phyloP scores from a whole-genome alignment of 2,888 invertebrate genomes.

The Cylloceria caligata region DNA sequence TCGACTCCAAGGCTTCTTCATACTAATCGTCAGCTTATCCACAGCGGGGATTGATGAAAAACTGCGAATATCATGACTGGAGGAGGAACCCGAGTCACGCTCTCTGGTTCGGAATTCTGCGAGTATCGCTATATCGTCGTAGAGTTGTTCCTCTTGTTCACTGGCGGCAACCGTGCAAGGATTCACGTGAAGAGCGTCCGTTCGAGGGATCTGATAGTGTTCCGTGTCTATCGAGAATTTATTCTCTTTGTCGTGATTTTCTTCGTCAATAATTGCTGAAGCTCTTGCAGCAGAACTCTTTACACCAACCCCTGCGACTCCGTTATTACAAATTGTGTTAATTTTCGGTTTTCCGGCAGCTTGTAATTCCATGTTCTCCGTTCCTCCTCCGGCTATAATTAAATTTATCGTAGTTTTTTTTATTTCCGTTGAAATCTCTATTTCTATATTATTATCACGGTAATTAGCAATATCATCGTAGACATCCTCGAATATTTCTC shows the following conservation, averaged over 20 bases:
- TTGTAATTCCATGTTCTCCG: neutral
- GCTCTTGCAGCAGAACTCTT: neutral
- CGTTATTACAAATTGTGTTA: neutral
- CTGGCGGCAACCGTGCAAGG: constrained; percentile 31
- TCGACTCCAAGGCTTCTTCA: constrained; percentile 77
- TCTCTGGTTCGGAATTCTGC: constrained; percentile 76
- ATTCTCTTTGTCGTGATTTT: neutral
- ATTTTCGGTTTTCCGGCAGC: neutral
- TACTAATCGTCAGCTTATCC: constrained; percentile 44
- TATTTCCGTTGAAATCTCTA: constrained; percentile 35
- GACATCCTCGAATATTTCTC: constrained; percentile 70
- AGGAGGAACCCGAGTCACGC: constrained; percentile 65
- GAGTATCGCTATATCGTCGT: constrained; percentile 80
- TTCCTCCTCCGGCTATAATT: neutral
- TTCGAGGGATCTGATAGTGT: constrained; percentile 79
- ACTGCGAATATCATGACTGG: constrained; percentile 18
- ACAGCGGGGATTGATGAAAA: neutral
- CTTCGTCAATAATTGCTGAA: neutral
- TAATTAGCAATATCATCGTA: constrained; percentile 79
- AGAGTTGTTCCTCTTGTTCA: constrained; percentile 76
- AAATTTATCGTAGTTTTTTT: too few species aligned
- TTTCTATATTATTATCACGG: constrained; percentile 60
- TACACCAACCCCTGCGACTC: too few species aligned
- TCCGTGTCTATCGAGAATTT: constrained; percentile 68
- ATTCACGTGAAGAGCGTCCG: constrained; percentile 50